Evolutionary conservation across 2,888 invertebrate genomes (phyloP).

Genomic region (Lordiphosa andalusiaca): DNA sequence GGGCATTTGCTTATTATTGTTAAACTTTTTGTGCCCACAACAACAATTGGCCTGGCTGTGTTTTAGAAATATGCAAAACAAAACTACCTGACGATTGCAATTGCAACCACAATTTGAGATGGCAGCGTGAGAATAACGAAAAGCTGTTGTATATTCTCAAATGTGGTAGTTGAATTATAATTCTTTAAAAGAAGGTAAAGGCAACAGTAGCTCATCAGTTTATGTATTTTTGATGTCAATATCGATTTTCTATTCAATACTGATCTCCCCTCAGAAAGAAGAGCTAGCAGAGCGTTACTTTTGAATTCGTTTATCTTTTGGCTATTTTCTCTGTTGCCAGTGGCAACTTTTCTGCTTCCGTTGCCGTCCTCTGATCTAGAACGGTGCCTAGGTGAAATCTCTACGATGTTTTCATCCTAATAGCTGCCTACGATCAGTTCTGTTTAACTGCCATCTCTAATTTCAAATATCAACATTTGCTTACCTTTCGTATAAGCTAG

Average conservation of each 20-base stretch:
- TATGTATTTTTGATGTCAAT: too few species aligned
- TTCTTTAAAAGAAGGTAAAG: too few species aligned
- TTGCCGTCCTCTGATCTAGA: too few species aligned
- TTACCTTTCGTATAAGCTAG: constrained; percentile 23
- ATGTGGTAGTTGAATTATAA: too few species aligned
- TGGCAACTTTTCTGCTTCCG: too few species aligned
- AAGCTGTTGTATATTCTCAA: too few species aligned
- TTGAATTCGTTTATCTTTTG: neutral
- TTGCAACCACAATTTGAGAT: constrained; percentile 50
- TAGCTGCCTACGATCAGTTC: neutral
- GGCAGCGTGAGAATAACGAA: constrained; percentile 14
- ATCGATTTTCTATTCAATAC: too few species aligned
- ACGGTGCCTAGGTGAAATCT: too few species aligned
- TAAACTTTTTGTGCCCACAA: constrained; percentile 67
- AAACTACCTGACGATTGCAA: constrained; percentile 46
- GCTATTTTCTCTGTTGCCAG: too few species aligned
- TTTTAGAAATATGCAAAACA: constrained; percentile 48
- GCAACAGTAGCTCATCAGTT: too few species aligned
- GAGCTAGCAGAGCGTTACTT: too few species aligned
- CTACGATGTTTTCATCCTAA: too few species aligned
- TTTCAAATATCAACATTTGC: constrained; percentile 6
- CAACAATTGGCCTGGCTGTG: constrained; percentile 40
- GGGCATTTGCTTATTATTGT: constrained; percentile 77
- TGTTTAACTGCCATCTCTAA: constrained; percentile 18
- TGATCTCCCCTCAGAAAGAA: neutral